These are phyloP conservation scores for Pseudocheirus occidentalis DNA, from an alignment of 2,797 vertebrate species.

Conservation along the genomic window DNA sequence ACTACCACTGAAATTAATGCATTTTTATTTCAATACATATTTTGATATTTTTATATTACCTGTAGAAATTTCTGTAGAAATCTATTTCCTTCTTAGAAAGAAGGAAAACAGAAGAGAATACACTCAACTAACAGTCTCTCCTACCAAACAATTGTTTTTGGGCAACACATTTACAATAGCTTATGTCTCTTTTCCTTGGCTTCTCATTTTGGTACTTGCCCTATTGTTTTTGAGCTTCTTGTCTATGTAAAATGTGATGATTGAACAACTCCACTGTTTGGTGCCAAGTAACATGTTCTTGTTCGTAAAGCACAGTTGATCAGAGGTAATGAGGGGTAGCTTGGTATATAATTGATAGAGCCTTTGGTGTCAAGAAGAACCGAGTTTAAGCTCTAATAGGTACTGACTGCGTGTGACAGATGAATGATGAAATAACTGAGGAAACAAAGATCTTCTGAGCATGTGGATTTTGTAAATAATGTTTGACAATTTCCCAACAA, in stretches of 20 bases:
- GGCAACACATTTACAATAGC: neutral
- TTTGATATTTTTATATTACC: neutral
- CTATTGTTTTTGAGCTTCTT: slow-evolving; percentile 23
- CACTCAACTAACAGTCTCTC: neutral
- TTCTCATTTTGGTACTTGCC: slow-evolving; percentile 27
- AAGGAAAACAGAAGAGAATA: neutral
- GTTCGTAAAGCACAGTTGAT: neutral
- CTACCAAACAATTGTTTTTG: neutral
- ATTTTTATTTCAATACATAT: neutral
- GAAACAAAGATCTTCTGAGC: too few relatives aligned
- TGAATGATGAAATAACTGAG: too few relatives aligned
- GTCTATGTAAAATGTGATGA: neutral
- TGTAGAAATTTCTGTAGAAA: too few relatives aligned
- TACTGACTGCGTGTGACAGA: neutral
- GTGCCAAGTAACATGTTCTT: neutral
- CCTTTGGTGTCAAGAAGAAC: neutral
- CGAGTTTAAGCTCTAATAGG: neutral
- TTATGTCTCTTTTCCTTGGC: neutral
- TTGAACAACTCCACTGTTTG: neutral
- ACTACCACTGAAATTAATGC: neutral
- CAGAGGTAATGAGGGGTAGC: neutral
- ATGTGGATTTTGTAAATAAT: too few relatives aligned
- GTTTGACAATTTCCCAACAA: neutral
- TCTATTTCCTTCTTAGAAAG: neutral
- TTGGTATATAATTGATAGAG: neutral